Evolutionary conservation across 1,140 invertebrate species (phyloP).

Genomic region (Geopemphigus sp.): DNA sequence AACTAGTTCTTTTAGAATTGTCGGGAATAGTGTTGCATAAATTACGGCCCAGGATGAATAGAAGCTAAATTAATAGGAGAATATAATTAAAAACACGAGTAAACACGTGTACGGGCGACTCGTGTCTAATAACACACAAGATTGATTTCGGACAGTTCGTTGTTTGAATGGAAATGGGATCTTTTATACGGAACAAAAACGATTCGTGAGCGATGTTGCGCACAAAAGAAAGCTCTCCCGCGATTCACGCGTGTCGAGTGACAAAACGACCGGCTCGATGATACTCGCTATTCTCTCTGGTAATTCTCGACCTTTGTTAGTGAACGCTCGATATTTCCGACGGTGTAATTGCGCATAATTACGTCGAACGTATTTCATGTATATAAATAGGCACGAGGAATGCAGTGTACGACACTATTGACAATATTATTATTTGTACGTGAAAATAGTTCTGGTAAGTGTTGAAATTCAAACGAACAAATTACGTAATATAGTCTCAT

Average conservation of each 20-base stretch:
- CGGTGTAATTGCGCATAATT: no score
- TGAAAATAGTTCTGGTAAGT: no score
- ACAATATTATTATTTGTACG: no score
- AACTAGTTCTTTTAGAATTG: constrained; percentile 17
- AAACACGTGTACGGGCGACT: constrained; percentile 15
- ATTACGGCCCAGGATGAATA: constrained; percentile 19
- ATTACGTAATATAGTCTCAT: no score
- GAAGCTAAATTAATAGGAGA: constrained; percentile 28
- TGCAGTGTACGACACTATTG: no score
- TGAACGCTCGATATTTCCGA: no score
- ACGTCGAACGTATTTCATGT: no score
- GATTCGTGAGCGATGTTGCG: background rate
- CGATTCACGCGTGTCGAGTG: no score
- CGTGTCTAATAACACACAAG: no score
- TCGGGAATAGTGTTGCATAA: constrained; percentile 3
- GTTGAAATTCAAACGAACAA: no score
- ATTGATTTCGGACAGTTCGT: constrained; percentile 17
- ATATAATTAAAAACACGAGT: constrained; percentile 40
- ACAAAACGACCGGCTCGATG: background rate
- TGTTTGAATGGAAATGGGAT: constrained; percentile 4
- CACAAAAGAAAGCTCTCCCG: background rate
- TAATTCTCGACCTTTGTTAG: background rate
- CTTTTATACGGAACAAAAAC: constrained; percentile 41
- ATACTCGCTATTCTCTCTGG: background rate
- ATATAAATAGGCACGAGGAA: no score